Conservation (phyloP, 2,113 vertebrate genomes). For the Brevimyrus niger region DNA sequence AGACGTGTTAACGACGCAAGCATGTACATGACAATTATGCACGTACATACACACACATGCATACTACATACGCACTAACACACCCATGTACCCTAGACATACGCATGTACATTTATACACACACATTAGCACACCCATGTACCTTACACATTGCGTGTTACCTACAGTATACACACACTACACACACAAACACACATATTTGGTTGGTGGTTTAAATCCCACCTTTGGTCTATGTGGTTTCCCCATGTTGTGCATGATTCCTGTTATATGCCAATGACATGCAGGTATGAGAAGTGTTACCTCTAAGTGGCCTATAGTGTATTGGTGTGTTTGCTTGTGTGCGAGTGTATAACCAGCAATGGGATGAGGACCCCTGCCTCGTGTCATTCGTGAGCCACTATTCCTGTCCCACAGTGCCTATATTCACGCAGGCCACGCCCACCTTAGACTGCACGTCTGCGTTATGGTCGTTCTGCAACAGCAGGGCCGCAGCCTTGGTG, state of each 20-base stretch:
- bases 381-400: background rate
- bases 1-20: background rate
- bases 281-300: background rate
- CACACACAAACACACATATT: background rate
- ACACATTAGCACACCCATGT: too few species aligned
- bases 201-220: too few species aligned
- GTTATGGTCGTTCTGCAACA: constrained; percentile 96
- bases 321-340: background rate
- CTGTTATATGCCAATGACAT: background rate
- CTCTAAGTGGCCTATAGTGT: background rate
- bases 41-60: background rate
- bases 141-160: background rate
- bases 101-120: background rate
- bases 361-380: background rate
- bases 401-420: background rate
- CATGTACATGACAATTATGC: constrained; percentile 9
- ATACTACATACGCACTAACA: background rate
- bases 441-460: constrained; percentile 98
- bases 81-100: background rate
- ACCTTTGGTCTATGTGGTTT: background rate
- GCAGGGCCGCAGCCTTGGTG: constrained; percentile 89
- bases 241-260: background rate
- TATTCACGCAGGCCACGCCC: constrained; percentile 26
- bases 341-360: background rate
- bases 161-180: background rate